Conservation (phyloP, 2,113 vertebrate genomes). For the Sturnira hondurensis region DNA sequence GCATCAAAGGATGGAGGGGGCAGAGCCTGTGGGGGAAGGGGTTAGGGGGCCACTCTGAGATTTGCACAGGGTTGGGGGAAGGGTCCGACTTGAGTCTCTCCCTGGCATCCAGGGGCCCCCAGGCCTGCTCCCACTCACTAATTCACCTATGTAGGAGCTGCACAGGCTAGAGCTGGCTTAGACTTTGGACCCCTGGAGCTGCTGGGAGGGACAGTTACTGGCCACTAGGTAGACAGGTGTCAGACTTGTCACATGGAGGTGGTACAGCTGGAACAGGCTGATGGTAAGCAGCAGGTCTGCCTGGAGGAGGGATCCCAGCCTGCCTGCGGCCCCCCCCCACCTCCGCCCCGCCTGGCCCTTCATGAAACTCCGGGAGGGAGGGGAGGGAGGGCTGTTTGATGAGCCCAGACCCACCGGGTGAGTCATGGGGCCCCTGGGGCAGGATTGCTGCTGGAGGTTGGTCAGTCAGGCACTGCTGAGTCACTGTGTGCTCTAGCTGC, state of each 20-base stretch:
- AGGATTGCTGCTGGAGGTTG: background rate
- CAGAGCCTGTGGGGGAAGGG: background rate
- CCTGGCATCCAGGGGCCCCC: background rate
- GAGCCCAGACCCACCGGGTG: conserved; percentile 31
- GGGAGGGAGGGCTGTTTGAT: conserved; percentile 48
- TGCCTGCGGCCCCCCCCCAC: background rate
- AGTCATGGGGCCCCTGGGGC: background rate
- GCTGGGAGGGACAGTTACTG: conserved; percentile 8
- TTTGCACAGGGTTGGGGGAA: background rate
- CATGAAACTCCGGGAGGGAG: background rate
- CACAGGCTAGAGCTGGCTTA: background rate
- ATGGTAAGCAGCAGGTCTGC: background rate
- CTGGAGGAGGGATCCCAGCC: background rate
- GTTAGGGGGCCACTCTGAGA: background rate
- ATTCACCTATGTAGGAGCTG: background rate
- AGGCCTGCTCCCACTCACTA: background rate
- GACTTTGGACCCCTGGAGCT: conserved; percentile 40
- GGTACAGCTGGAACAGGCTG: background rate
- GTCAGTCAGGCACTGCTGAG: conserved; percentile 58
- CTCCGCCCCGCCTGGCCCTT: background rate
- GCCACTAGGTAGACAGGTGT: conserved; percentile 36
- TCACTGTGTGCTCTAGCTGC: conserved; percentile 31
- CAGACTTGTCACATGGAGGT: conserved; percentile 50
- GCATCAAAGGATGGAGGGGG: background rate
- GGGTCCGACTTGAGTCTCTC: background rate